phyloP scores from a whole-genome alignment of 2,113 vertebrate species.

The Aix galericulata region DNA sequence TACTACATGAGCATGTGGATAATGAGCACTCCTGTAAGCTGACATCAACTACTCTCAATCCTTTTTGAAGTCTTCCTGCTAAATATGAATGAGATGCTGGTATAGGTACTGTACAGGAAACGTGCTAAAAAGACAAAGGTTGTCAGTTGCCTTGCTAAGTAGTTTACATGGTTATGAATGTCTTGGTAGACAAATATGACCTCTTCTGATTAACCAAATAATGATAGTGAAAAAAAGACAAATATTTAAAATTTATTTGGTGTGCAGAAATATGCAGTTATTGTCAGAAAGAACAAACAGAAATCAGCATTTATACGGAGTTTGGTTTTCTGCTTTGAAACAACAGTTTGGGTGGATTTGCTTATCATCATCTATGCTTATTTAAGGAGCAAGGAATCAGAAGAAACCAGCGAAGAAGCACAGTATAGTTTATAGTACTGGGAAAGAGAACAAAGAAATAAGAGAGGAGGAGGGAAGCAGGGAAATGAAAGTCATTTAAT shows the following conservation, averaged over 20 bases:
- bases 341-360: neutral
- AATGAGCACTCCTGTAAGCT: neutral
- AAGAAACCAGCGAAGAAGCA: neutral
- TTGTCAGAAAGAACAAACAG: neutral
- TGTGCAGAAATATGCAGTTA: neutral
- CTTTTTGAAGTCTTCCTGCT: neutral
- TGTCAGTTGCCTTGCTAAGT: neutral
- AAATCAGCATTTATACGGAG: neutral
- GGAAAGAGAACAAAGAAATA: neutral
- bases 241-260: neutral
- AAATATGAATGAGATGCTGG: neutral
- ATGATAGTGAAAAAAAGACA: neutral
- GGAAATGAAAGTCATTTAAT: neutral
- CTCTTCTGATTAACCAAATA: neutral
- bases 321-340: neutral
- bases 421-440: neutral
- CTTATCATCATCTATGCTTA: neutral
- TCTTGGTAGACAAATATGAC: neutral
- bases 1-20: neutral
- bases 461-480: neutral
- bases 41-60: neutral
- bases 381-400: neutral
- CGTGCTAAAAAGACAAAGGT: fast-evolving
- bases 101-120: neutral
- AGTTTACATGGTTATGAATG: neutral